A percentile compares a stretch with the other conserved stretches of the same genome.
These are phyloP conservation scores for Chionodraco myersi DNA, from an alignment of 2,113 vertebrate species.

Conservation along the genomic window DNA sequence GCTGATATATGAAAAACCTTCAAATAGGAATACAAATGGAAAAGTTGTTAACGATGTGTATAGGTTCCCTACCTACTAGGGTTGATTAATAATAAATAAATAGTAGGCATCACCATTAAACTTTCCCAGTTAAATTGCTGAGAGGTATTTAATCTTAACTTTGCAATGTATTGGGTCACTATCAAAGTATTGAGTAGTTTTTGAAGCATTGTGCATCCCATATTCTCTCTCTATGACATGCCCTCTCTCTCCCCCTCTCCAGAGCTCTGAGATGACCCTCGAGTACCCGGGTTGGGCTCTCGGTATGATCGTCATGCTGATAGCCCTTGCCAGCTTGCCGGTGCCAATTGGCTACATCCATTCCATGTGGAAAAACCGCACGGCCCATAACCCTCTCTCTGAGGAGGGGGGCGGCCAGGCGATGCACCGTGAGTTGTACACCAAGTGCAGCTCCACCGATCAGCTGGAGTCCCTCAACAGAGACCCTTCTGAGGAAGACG, in stretches of 20 bases:
- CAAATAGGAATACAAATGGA: no score
- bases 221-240: neutral
- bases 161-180: neutral
- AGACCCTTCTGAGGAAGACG: constrained; percentile 44
- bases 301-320: constrained; percentile 89
- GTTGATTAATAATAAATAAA: no score
- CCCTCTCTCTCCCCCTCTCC: constrained; percentile 9
- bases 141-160: neutral
- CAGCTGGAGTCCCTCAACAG: constrained; percentile 57
- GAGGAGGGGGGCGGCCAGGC: constrained; percentile 81
- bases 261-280: constrained; percentile 92
- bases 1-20: no score
- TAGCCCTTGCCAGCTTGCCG: constrained; percentile 89
- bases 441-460: constrained; percentile 79
- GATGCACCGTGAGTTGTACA: constrained; percentile 85
- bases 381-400: constrained; percentile 26
- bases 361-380: constrained; percentile 78
- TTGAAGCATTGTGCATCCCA: neutral
- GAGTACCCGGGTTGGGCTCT: constrained; percentile 94
- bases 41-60: no score
- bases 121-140: no score
- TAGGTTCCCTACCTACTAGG: no score
- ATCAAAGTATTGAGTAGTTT: neutral
- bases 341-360: constrained; percentile 91
- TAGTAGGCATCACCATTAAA: no score